Evolutionary conservation across 2,797 vertebrate species (phyloP), one percentile per base, ranked within the genome.

Genomic region (Chloroceryle inda): DNA sequence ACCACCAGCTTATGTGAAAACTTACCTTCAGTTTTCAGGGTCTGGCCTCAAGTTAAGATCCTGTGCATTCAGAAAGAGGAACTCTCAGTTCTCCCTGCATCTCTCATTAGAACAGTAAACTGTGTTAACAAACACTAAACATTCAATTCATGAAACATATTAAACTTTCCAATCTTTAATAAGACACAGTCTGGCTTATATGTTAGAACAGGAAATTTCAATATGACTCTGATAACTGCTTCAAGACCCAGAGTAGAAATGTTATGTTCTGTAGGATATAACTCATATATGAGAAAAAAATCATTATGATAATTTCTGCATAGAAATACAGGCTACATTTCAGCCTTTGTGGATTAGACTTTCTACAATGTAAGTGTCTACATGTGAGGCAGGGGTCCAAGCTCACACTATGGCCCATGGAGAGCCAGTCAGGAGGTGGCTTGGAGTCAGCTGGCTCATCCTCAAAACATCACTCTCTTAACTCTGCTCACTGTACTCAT

Each of bases 41-140:
- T 2, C 9, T 79, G 33, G 17, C 7, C 37, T 72, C 79, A 37
- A 37, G 22, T 53, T 76, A 76, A 73, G 42, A 49, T 62, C 29
- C 42, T 49, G 37, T 31, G 37, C 33, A 29, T 63, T 33, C n/a
- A 55, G 69, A 50, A n/a, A 72, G 26, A 79, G 11, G 38, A 78
- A 35, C 1, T 0, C 20, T 77, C 9, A 1, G 31, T 61, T 82
- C 24, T 47, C 40, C 49, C 21, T 2, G 1, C 29, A 75, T 9
- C 31, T 33, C 63, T 61, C 37, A 53, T 72, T 71, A 81, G 35
- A 74, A 50, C 19, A 66, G 31, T 40, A 27, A 88, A 76, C 35
- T 50, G 33, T 12, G 58, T 37, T 58, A 67, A 61, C 56, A 87
- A 74, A 38, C 26, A 69, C 53, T 47, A 67, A 84, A 81, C 23